Conservation (phyloP, 2,888 invertebrate species). For the Xestia xanthographa region DNA sequence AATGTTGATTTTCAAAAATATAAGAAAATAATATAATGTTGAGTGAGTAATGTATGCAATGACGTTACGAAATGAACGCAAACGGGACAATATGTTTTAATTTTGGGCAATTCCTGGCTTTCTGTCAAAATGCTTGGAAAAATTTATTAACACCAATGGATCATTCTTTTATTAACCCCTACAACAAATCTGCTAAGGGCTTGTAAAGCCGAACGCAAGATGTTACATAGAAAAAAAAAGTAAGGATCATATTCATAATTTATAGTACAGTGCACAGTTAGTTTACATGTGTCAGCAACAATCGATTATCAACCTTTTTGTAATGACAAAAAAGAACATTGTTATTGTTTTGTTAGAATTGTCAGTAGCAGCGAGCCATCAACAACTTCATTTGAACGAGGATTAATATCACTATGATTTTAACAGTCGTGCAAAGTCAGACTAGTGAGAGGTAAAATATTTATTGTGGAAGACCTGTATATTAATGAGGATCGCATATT, state of each 20-base stretch:
- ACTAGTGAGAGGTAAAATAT: neutral
- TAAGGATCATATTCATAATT: neutral
- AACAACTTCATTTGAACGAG: neutral
- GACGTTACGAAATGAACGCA: conserved; percentile 12
- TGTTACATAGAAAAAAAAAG: too few species aligned
- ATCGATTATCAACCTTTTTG: neutral
- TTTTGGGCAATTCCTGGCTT: neutral
- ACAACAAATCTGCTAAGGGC: too few species aligned
- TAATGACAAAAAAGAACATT: neutral
- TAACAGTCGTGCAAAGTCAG: neutral
- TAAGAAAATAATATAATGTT: neutral
- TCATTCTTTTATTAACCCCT: too few species aligned
- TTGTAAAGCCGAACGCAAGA: too few species aligned
- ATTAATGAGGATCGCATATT: neutral
- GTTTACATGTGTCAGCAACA: neutral
- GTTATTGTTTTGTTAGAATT: neutral
- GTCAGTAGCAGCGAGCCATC: neutral
- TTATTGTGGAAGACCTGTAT: neutral
- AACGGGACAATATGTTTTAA: neutral
- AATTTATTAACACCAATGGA: too few species aligned
- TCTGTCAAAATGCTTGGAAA: neutral
- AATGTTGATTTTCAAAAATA: neutral
- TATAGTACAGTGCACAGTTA: neutral
- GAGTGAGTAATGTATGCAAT: conserved; percentile 15
- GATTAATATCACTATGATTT: neutral